Evolutionary conservation across 2,113 vertebrate species (phyloP), one percentile per base, ranked within the genome.

Genomic region (Diphyllodes magnificus): DNA sequence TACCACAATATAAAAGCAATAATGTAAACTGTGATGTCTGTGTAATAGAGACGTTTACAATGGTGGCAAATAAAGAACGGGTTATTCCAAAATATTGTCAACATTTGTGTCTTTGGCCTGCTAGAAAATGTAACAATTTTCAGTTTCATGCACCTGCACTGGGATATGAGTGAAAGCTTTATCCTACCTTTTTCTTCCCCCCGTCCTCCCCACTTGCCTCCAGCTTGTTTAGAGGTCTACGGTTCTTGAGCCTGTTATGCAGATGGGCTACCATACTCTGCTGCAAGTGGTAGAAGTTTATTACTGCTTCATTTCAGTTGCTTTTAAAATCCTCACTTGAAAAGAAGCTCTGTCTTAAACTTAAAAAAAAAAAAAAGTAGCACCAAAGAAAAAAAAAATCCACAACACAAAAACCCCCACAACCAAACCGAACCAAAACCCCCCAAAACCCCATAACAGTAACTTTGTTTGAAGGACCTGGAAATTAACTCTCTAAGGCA

Each of bases 31-130:
- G 93, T 97, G 91, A 77, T 92, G 96, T 95, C 45, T 68, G 92
- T 97, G 90, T 96, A 89, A 94, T 95, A 82, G 65, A 81, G 92
- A 88, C 25, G 92, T 87, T 96, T 96, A 94, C 92, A 92, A 22
- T 33, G 72, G 91, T 93, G 96, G 75, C 83, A 90, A 98, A 98
- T 98, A 98, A 98, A 98, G 90, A 91, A 93, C 1, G 7, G 63
- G 51, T 93, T 95, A 64, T 25, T 92, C n/a, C 64, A 64, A 84
- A 89, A 18, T 8, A 15, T 0, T 66, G 65, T 24, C 79, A 37
- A 1, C 3, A 3, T 27, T 7, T 1, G 1, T 27, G 56, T 63
- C 64, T 81, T 88, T 3, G 9, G 51, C 60, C 37, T 63, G 39
- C 77, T 61, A 25, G n/a, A 30, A 92, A 76, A 51, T 3, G 0